Evolutionary conservation across 1,140 invertebrate genomes (phyloP).

Genomic region (Camponotus vicinus): DNA sequence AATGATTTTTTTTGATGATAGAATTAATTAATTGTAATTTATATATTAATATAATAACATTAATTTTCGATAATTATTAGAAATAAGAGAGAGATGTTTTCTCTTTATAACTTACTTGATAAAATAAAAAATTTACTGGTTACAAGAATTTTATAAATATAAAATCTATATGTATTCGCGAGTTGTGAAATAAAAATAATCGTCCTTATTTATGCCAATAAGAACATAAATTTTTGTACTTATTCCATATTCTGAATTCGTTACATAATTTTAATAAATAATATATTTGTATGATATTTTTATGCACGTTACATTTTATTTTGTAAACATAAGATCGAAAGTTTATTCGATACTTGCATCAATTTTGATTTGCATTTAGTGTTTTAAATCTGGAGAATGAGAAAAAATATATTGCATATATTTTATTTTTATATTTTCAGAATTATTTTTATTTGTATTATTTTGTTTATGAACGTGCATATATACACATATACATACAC

Average conservation of each 20-base stretch:
- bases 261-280: constrained; percentile 27
- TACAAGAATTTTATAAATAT: background rate
- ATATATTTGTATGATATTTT: background rate
- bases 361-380: constrained; percentile 21
- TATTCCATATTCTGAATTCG: background rate
- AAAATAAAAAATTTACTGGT: background rate
- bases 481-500: background rate
- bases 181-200: background rate
- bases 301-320: constrained; percentile 6
- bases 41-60: background rate
- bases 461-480: background rate
- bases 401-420: background rate
- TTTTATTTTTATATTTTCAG: constrained; percentile 5
- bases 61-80: background rate
- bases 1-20: background rate
- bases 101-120: background rate
- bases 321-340: background rate
- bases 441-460: background rate
- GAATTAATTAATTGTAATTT: background rate
- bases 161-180: background rate
- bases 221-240: background rate
- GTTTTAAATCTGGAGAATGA: background rate
- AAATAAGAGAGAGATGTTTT: background rate
- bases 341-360: background rate
- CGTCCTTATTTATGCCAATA: too few species aligned